Evolutionary conservation across 2,888 invertebrate species (phyloP).

Genomic region (Drosophila macrospina): DNA sequence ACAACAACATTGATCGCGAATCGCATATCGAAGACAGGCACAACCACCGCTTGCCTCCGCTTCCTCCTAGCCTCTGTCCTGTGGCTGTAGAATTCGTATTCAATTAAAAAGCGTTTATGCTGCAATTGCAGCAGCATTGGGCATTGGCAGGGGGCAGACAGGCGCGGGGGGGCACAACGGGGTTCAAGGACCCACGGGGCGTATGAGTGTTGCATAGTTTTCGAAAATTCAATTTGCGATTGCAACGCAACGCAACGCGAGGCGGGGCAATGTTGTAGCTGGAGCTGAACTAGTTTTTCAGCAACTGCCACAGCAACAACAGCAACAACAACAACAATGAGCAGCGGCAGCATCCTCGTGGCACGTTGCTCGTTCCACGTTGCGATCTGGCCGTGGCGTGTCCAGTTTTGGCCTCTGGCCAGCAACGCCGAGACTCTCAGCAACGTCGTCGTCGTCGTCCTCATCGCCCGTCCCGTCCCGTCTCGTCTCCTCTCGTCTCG

Average conservation of each 20-base stretch:
- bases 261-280: not conserved
- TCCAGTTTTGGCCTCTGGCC: slow-evolving; percentile 54
- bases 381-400: slow-evolving; percentile 35
- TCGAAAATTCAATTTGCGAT: slow-evolving; percentile 78
- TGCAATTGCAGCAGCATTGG: slow-evolving; percentile 65
- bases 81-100: slow-evolving; percentile 72
- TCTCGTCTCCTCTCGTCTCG: slow-evolving; percentile 14
- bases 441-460: not conserved
- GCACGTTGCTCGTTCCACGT: slow-evolving; percentile 11
- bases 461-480: too few species aligned
- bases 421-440: not conserved
- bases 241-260: slow-evolving; percentile 3
- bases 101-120: slow-evolving; percentile 81
- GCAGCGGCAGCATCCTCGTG: not conserved
- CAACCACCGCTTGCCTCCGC: not conserved
- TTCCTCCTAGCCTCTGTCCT: not conserved
- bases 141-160: not conserved
- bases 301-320: slow-evolving; percentile 16
- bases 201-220: slow-evolving; percentile 82
- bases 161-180: slow-evolving; percentile 25
- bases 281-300: slow-evolving; percentile 14
- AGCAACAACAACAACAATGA: slow-evolving; percentile 5
- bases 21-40: slow-evolving; percentile 60
- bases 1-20: slow-evolving; percentile 71
- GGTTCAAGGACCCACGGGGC: slow-evolving; percentile 76